Conservation (phyloP, 1,140 invertebrate species). For the Linepithema humile region DNA sequence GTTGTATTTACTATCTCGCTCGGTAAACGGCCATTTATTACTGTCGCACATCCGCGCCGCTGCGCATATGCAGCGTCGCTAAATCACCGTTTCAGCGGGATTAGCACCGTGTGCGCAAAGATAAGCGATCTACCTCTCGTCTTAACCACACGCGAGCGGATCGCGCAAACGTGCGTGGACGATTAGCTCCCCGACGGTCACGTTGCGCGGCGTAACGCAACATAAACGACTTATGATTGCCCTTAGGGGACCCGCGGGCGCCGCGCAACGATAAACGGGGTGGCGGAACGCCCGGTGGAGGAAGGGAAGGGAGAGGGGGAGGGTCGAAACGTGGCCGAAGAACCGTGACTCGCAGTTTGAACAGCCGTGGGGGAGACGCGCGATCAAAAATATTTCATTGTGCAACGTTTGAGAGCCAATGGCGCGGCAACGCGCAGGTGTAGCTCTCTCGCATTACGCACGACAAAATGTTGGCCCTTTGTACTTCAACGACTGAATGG, state of each 20-base stretch:
- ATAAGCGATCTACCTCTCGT: slow-evolving; percentile 38
- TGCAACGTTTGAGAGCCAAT: slow-evolving; percentile 50
- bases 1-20: slow-evolving; percentile 42
- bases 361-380: slow-evolving; percentile 1
- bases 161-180: slow-evolving; percentile 14
- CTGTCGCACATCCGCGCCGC: background rate
- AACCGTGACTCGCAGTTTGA: slow-evolving; percentile 41
- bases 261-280: slow-evolving; percentile 62
- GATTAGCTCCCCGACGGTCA: slow-evolving; percentile 53
- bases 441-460: slow-evolving; percentile 24
- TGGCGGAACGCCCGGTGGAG: too few species aligned
- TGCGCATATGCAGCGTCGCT: background rate
- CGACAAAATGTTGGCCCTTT: slow-evolving; percentile 45
- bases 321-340: background rate
- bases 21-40: slow-evolving; percentile 50
- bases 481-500: slow-evolving; percentile 18
- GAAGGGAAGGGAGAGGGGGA: too few species aligned
- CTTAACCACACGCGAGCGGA: background rate
- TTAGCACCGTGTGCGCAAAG: slow-evolving; percentile 26
- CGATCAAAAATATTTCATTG: slow-evolving; percentile 48
- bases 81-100: slow-evolving; percentile 52
- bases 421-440: slow-evolving; percentile 13
- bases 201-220: slow-evolving; percentile 54
- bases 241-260: slow-evolving; percentile 57
- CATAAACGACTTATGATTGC: slow-evolving; percentile 73